Evolutionary conservation across 2,888 invertebrate species (phyloP).

Genomic region (Druceiella hillmani): DNA sequence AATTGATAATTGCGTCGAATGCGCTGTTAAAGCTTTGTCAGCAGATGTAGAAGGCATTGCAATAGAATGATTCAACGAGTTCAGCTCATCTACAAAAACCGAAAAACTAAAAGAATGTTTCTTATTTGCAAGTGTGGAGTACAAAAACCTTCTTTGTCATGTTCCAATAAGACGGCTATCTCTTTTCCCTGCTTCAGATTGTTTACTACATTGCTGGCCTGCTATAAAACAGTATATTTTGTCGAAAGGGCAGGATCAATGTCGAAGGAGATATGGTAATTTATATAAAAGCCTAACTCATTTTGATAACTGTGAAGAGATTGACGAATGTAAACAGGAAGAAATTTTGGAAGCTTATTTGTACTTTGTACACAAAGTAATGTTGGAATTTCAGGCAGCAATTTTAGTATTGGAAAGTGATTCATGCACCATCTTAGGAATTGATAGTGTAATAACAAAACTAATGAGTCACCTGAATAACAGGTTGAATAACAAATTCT

Average conservation of each 20-base stretch:
- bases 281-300: slow-evolving; percentile 6
- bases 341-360: slow-evolving; percentile 12
- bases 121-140: slow-evolving; percentile 10
- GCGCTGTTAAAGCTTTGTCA: slow-evolving; percentile 11
- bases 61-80: no score
- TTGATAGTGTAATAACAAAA: no score
- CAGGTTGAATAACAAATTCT: no score
- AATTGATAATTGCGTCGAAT: slow-evolving; percentile 15
- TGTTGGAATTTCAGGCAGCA: slow-evolving; percentile 8
- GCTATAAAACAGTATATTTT: no score
- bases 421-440: no score
- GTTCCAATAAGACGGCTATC: slow-evolving; percentile 5
- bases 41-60: slow-evolving; percentile 10
- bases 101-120: slow-evolving; percentile 13
- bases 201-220: slow-evolving; percentile 11
- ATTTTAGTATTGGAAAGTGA: no score
- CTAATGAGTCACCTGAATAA: no score
- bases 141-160: slow-evolving; percentile 7
- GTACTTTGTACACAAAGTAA: slow-evolving; percentile 10
- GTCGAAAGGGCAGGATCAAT: slow-evolving; percentile 10
- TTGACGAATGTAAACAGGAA: no score
- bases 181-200: slow-evolving; percentile 9
- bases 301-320: slow-evolving; percentile 5
- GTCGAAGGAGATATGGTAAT: slow-evolving; percentile 8
- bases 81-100: slow-evolving; percentile 10